These are phyloP conservation scores for Cydia pomonella DNA, from an alignment of 1,140 invertebrate species.

Conservation along the genomic window DNA sequence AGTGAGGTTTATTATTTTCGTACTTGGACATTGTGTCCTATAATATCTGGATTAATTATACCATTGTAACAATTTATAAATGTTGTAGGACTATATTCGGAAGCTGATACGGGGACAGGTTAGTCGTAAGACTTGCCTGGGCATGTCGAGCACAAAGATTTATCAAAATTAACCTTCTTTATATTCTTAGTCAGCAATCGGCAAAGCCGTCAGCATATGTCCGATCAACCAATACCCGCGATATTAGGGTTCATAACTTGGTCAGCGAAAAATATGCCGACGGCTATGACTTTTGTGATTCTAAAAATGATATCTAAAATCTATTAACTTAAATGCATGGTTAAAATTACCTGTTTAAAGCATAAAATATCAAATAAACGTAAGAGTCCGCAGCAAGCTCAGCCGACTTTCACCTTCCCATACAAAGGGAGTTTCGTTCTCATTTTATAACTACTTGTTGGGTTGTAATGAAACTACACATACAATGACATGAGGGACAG, in stretches of 20 bases:
- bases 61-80: conserved; percentile 33
- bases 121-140: conserved; percentile 43
- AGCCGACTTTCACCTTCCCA: too few species aligned
- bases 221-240: not conserved
- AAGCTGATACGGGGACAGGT: conserved; percentile 58
- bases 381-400: too few species aligned
- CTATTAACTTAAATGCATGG: not conserved
- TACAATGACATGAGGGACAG: too few species aligned
- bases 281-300: not conserved
- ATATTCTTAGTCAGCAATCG: not conserved
- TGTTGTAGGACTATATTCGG: conserved; percentile 67
- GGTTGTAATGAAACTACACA: too few species aligned
- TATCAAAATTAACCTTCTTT: too few species aligned
- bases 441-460: too few species aligned
- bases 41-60: not conserved
- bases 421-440: too few species aligned
- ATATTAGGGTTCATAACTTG: too few species aligned
- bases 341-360: not conserved
- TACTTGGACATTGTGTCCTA: not conserved
- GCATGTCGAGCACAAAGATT: not conserved
- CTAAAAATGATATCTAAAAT: not conserved
- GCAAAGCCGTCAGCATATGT: not conserved
- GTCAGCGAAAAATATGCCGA: not conserved
- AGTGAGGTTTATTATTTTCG: too few species aligned
- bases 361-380: not conserved